Conservation (phyloP, 2,888 invertebrate species). For the Cactoblastis cactorum region DNA sequence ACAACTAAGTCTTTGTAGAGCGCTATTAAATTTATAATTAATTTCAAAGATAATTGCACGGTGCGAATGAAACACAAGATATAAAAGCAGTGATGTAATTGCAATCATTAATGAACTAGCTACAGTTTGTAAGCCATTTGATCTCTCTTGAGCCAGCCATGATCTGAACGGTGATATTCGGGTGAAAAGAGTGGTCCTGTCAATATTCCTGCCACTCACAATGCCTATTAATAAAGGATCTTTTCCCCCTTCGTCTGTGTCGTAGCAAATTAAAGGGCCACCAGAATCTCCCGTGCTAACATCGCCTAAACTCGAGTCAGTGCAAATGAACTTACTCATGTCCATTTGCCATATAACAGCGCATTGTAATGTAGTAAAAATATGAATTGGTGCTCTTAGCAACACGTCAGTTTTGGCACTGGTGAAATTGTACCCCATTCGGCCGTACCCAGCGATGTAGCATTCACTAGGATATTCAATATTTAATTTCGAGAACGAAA, state of each 20-base stretch:
- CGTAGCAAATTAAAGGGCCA: conserved; percentile 48
- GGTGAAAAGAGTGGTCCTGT: conserved; percentile 43
- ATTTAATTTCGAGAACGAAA: conserved; percentile 12
- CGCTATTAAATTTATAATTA: conserved; percentile 29
- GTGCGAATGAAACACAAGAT: conserved; percentile 36
- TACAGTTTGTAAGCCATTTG: conserved; percentile 12
- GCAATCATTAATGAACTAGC: conserved; percentile 17
- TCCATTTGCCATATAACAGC: conserved; percentile 48
- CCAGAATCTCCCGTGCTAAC: conserved; percentile 56
- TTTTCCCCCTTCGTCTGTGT: conserved; percentile 35
- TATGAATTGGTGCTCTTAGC: conserved; percentile 37
- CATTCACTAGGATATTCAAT: conserved; percentile 21
- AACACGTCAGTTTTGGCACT: conserved; percentile 19
- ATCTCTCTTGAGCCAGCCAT: conserved; percentile 35
- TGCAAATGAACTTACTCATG: conserved; percentile 45
- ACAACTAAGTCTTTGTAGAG: conserved; percentile 32
- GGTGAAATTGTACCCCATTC: neutral
- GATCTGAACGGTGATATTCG: conserved; percentile 30
- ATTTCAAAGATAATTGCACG: conserved; percentile 17
- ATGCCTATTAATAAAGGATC: conserved; percentile 43
- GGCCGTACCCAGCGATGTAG: conserved; percentile 23
- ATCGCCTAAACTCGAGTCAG: conserved; percentile 37
- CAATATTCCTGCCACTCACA: conserved; percentile 57
- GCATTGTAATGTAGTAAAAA: conserved; percentile 38
- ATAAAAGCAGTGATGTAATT: conserved; percentile 41